Base-by-base conservation (phyloP, 2,888 invertebrate genomes). In the Drosophila trichaetosa region DNA sequence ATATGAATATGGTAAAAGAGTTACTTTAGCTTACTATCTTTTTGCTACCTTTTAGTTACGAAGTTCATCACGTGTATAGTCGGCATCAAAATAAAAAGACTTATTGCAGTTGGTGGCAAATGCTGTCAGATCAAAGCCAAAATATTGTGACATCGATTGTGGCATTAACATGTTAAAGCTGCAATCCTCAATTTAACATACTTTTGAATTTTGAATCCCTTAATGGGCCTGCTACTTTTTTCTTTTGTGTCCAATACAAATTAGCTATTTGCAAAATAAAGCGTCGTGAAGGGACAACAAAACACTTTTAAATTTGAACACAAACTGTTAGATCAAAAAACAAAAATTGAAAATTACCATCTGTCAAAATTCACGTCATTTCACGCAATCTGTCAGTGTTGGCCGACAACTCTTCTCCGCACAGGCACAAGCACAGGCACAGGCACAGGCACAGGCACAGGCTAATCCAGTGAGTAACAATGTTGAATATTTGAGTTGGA, bases 311-410 rank as follows among this genome's bases (percentile, higher is more conserved):
- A 82, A 74, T 79, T 70, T 69, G 56, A 76, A 79, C 83, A 79
- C 79, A 89, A 91, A 88, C 89, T 88, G 90, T 69, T 63, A 91
- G 89, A 91, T 91, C 89, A 91, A 91, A 91, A 90, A 90, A 91
- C 85, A 82, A 80, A 82, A 89, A 82, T 83, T 90, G 87, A 83
- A 91, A 87, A 83, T 83, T 83, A 91, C 92, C 92, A 92, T 92
- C 92, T 92, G 92, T 92, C 92, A 92, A 91, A 91, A 90, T 92
- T 92, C 92, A 87, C 89, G 80, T 80, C 73, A 71, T 75, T 72
- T 75, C 70, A 76, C 63, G 59, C 79, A 85, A 82, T 84, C 80
- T 74, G 80, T 78, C 76, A 48, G 27, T 58, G 79, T 61, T 69
- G 73, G 49, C 31, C 61, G n/a, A 63, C 65, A 75, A 61, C 63